phyloP scores from a whole-genome alignment of 2,797 vertebrate genomes.

The Lophius americanus region DNA sequence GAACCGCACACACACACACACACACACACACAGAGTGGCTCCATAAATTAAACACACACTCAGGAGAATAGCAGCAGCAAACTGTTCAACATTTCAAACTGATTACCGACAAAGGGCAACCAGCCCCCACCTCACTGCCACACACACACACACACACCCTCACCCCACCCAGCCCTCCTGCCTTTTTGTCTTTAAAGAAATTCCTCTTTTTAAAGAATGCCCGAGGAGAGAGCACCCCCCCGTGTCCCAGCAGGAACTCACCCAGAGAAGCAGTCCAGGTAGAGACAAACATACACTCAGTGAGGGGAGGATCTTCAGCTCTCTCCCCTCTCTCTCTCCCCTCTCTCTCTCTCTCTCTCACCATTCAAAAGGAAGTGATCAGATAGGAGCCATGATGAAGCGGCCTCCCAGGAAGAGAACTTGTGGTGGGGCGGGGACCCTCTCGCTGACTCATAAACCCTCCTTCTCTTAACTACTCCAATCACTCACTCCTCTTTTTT shows the following conservation, averaged over 20 bases:
- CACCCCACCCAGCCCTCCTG: slow-evolving; percentile 62
- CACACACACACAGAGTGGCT: slow-evolving; percentile 28
- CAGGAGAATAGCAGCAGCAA: slow-evolving; percentile 56
- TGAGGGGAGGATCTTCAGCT: slow-evolving; percentile 55
- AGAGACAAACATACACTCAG: slow-evolving; percentile 30
- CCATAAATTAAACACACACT: slow-evolving; percentile 64
- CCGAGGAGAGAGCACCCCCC: slow-evolving; percentile 64
- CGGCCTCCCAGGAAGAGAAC: slow-evolving; percentile 70
- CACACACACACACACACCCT: slow-evolving; percentile 38
- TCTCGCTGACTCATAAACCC: slow-evolving; percentile 45
- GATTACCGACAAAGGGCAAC: slow-evolving; percentile 73
- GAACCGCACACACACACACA: slow-evolving; percentile 18
- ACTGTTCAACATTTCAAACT: slow-evolving; percentile 76
- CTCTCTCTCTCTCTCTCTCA: slow-evolving; percentile 1
- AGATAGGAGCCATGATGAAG: slow-evolving; percentile 63
- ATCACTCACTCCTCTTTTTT: slow-evolving; percentile 58
- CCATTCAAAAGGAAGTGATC: slow-evolving; percentile 65
- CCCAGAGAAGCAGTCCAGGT: slow-evolving; percentile 45
- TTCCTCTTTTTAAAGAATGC: slow-evolving; percentile 80
- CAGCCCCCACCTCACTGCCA: slow-evolving; percentile 49
- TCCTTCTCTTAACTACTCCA: slow-evolving; percentile 53
- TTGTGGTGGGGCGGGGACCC: slow-evolving; percentile 47
- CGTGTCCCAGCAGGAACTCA: slow-evolving; percentile 60
- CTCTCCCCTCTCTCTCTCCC: slow-evolving; percentile 6
- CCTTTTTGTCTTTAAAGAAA: slow-evolving; percentile 82